These are phyloP conservation scores for Lampris incognitus DNA, from an alignment of 2,113 vertebrate genomes.

Conservation along the genomic window DNA sequence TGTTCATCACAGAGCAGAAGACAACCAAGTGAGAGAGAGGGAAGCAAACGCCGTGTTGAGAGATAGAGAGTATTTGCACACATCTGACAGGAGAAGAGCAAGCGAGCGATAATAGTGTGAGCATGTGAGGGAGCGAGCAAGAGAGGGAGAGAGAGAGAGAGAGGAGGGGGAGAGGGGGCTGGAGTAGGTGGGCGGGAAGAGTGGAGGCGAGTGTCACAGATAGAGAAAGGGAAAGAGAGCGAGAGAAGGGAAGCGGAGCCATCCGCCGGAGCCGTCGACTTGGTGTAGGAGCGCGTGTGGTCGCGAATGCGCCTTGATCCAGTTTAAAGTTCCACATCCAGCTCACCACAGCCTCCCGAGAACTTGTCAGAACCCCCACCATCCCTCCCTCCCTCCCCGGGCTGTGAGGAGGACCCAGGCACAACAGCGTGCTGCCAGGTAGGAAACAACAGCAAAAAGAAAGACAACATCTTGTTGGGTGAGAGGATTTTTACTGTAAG, in stretches of 20 bases:
- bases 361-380: conserved; percentile 59
- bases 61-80: conserved; percentile 62
- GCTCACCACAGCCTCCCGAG: conserved; percentile 28
- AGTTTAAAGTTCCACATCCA: conserved; percentile 51
- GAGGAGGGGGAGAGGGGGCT: conserved; percentile 64
- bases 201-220: conserved; percentile 71
- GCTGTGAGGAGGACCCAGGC: conserved; percentile 70
- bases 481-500: too few species aligned
- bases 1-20: conserved; percentile 58
- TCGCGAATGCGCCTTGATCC: conserved; percentile 68
- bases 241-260: conserved; percentile 57
- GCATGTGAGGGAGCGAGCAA: not conserved
- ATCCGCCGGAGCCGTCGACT: conserved; percentile 69
- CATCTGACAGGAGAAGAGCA: conserved; percentile 57
- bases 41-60: conserved; percentile 58
- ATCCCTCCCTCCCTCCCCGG: conserved; percentile 41
- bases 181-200: conserved; percentile 74
- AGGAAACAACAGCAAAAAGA: conserved; percentile 39
- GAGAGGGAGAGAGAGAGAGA: conserved; percentile 35
- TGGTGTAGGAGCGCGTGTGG: conserved; percentile 72
- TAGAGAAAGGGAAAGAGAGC: conserved; percentile 65
- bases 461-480: not conserved
- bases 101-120: conserved; percentile 14
- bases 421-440: conserved; percentile 71
- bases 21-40: conserved; percentile 57